These are phyloP conservation scores for Drosophila asahinai DNA, from an alignment of 1,140 invertebrate genomes.

Conservation along the genomic window DNA sequence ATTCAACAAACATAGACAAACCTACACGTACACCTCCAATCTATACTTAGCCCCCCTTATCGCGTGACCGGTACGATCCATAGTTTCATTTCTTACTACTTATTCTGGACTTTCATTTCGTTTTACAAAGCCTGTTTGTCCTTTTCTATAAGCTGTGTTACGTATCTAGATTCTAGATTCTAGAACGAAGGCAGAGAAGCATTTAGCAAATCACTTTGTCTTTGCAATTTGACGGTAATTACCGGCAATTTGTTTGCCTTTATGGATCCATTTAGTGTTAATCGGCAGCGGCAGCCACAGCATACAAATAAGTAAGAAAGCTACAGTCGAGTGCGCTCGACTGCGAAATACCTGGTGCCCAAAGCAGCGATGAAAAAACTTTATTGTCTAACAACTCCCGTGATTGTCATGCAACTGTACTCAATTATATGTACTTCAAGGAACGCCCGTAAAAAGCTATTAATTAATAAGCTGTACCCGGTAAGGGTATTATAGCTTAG, in stretches of 20 bases:
- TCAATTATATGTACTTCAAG: too few species aligned
- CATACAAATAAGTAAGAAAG: slow-evolving; percentile 5
- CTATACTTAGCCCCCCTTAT: slow-evolving; percentile 31
- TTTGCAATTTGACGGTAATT: slow-evolving; percentile 67
- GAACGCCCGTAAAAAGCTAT: too few species aligned
- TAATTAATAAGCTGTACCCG: too few species aligned
- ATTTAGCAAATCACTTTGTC: slow-evolving; percentile 29
- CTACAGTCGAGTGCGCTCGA: background rate
- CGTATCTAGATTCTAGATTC: background rate
- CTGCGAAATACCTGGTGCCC: background rate
- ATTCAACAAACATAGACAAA: slow-evolving; percentile 1
- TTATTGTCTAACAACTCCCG: too few species aligned
- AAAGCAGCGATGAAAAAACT: background rate
- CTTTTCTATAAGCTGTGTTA: background rate
- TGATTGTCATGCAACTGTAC: too few species aligned
- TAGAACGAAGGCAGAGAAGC: slow-evolving; percentile 18
- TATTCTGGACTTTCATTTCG: background rate
- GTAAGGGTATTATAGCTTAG: too few species aligned
- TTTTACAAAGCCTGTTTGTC: background rate
- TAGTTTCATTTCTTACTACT: slow-evolving; percentile 3
- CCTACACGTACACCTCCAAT: background rate
- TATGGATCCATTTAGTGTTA: slow-evolving; percentile 63
- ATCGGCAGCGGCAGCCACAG: slow-evolving; percentile 21
- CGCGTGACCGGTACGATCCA: slow-evolving; percentile 13
- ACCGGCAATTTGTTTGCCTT: slow-evolving; percentile 59